Evolutionary conservation across 2,888 invertebrate genomes (phyloP), one percentile per base, ranked within the genome.

Genomic region (Hylaea fasciaria): DNA sequence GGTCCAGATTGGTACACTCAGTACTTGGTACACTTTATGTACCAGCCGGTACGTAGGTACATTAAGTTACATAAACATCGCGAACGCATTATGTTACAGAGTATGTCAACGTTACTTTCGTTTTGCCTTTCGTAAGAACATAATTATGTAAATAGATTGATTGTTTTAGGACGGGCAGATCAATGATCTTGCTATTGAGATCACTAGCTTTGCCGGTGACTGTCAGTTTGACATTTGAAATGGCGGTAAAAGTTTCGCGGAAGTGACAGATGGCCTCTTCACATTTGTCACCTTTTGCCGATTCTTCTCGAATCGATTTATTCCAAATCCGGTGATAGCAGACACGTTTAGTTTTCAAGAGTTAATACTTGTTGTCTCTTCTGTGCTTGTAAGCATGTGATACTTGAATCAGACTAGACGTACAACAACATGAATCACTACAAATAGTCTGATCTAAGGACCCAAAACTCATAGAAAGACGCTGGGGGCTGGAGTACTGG

Each of bases 1-100:
- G 57, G 51, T 46, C 47, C 14, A 14, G 44, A 7, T 28, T 28
- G 28, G 28, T 28, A 5, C 11, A 22, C n/a, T n/a, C n/a, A n/a
- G n/a, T n/a, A n/a, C 52, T 43, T 12, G 32, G 35, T 52, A 37
- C 41, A 35, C 12, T n/a, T 44, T 41, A 58, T 43, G 46, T 61
- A 61, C 55, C 37, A 46, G 39, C 35, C 55, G 47, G 53, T 43
- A 46, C 22, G 22, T 44, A 52, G n/a, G 47, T 61, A 69, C 71
- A 56, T 72, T 71, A 74, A 2, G 63, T 83, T 83, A 79, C 72
- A 76, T 78, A 79, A 81, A 76, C 57, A 68, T 73, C 68, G 69
- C 74, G 64, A 64, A 55, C 62, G 56, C 68, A 68, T 32, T 65
- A 60, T 61, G 64, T 70, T 70, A 41, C 62, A 45, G 53, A 57